These are phyloP conservation scores for Triplophysa dalaica DNA, from an alignment of 2,113 vertebrate genomes.

Conservation along the genomic window DNA sequence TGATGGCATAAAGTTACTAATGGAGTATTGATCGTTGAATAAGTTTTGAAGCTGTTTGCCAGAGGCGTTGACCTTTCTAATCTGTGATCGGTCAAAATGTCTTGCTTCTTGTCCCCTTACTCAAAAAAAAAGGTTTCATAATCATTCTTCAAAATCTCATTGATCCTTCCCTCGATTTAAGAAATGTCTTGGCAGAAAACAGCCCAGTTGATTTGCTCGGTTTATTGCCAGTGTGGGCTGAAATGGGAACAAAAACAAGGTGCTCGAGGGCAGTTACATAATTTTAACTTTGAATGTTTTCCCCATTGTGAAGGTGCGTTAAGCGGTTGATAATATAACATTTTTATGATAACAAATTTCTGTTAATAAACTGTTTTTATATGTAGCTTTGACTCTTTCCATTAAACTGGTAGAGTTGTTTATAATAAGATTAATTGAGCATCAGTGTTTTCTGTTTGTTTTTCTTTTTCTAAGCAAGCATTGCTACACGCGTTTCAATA, in stretches of 20 bases:
- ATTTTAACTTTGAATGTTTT: not conserved
- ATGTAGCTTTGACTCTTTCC: not conserved
- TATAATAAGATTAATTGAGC: not conserved
- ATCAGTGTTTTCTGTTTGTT: not conserved
- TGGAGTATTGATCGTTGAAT: constrained; percentile 29
- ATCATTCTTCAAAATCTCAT: constrained; percentile 10
- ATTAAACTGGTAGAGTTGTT: not conserved
- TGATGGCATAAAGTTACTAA: constrained; percentile 11
- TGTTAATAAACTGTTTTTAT: not conserved
- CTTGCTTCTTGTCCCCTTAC: not conserved
- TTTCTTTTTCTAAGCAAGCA: too few species aligned
- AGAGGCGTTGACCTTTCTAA: not conserved
- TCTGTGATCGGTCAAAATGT: constrained; percentile 9
- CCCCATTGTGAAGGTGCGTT: not conserved
- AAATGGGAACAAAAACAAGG: not conserved
- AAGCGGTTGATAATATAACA: not conserved
- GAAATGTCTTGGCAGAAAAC: not conserved
- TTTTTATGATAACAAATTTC: not conserved
- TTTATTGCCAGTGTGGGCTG: not conserved
- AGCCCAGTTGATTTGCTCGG: not conserved
- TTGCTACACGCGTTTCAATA: not conserved
- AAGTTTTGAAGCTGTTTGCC: constrained; percentile 3
- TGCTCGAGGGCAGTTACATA: not conserved
- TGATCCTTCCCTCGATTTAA: constrained; percentile 1
- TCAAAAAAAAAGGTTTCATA: constrained; percentile 14